Evolutionary conservation across 2,113 vertebrate genomes (phyloP).

Genomic region (Pionites leucogaster): DNA sequence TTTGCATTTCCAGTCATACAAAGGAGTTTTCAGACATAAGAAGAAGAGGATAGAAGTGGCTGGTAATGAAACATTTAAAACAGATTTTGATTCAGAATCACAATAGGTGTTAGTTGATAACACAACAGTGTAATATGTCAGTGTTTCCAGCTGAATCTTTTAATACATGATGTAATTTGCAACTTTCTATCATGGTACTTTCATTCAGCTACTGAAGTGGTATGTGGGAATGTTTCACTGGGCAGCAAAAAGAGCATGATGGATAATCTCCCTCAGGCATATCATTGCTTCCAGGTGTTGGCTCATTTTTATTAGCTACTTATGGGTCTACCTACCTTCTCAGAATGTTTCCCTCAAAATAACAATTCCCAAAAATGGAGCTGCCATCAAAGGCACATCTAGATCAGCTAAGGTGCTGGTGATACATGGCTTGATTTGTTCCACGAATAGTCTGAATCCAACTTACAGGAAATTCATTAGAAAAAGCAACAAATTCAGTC

Average conservation of each 20-base stretch:
- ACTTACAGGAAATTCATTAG: neutral
- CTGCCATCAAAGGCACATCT: neutral
- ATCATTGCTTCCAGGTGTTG: constrained; percentile 71
- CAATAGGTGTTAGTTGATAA: constrained; percentile 36
- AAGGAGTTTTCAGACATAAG: neutral
- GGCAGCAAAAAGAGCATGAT: constrained; percentile 57
- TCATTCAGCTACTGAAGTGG: constrained; percentile 41
- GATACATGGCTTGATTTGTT: constrained; percentile 1
- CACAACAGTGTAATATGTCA: neutral
- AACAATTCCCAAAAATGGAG: neutral
- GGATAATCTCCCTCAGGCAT: constrained; percentile 49
- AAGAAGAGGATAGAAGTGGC: constrained; percentile 2
- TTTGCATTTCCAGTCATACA: constrained; percentile 4
- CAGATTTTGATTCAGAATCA: constrained; percentile 40
- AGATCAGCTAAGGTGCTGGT: neutral
- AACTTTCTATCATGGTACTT: constrained; percentile 10
- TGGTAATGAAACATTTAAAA: neutral
- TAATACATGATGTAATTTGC: constrained; percentile 12
- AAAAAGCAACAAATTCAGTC: neutral
- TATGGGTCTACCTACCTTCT: constrained; percentile 10
- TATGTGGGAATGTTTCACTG: constrained; percentile 51
- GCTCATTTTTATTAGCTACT: constrained; percentile 59
- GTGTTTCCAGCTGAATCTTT: constrained; percentile 50
- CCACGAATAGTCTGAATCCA: neutral
- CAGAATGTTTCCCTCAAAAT: constrained; percentile 57